phyloP scores from a whole-genome alignment of 2,888 invertebrate species.

The Orthosia gracilis region DNA sequence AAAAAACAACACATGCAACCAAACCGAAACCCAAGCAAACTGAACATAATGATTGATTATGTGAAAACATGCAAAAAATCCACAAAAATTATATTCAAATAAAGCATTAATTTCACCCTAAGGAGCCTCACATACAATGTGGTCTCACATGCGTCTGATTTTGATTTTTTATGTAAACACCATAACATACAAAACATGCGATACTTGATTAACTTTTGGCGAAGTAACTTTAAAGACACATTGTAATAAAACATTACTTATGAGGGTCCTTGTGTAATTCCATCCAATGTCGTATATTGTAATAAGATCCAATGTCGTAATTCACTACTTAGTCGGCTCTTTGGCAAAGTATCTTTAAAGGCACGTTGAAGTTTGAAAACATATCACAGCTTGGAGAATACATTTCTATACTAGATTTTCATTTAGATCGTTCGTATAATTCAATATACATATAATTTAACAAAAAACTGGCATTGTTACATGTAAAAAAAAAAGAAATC shows the following conservation, averaged over 20 bases:
- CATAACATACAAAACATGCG: too few species aligned
- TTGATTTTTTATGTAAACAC: too few species aligned
- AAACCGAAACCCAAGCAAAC: constrained; percentile 27
- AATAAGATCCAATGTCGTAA: constrained; percentile 12
- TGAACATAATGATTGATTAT: constrained; percentile 17
- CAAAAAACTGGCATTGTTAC: constrained; percentile 17
- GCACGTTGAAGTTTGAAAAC: constrained; percentile 18
- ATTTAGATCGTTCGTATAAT: constrained; percentile 17
- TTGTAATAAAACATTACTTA: constrained; percentile 17
- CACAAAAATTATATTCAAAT: constrained; percentile 21
- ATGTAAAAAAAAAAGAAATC: constrained; percentile 21
- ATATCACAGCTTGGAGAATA: constrained; percentile 18
- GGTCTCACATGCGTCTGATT: too few species aligned
- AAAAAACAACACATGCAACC: constrained; percentile 22
- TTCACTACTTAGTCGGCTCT: constrained; percentile 18
- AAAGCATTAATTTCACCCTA: too few species aligned
- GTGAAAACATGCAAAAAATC: constrained; percentile 19
- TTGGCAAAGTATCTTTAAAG: constrained; percentile 24
- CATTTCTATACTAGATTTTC: constrained; percentile 26
- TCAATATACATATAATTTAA: constrained; percentile 20
- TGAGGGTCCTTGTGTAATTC: constrained; percentile 12
- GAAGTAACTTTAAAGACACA: too few species aligned
- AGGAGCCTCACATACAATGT: too few species aligned
- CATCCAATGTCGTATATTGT: too few species aligned
- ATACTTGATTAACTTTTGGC: too few species aligned